Evolutionary conservation across 2,797 vertebrate genomes (phyloP).

Genomic region (Craterocephalus amniculus): DNA sequence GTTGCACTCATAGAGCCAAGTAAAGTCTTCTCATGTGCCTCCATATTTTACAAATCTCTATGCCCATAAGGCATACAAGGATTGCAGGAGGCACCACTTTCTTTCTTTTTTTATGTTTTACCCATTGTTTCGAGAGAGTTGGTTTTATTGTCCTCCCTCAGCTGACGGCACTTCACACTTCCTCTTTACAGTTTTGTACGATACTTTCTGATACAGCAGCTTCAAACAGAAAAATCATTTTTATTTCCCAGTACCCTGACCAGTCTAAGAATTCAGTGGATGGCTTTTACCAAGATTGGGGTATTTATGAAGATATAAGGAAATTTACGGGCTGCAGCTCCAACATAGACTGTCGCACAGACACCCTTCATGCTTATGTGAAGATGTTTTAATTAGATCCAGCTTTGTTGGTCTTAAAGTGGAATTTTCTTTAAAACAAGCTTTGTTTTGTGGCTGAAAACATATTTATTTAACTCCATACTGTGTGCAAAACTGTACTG

Average conservation of each 20-base stretch:
- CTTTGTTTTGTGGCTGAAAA: not conserved
- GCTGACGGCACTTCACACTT: constrained; percentile 7
- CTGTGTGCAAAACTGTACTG: not conserved
- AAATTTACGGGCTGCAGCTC: not conserved
- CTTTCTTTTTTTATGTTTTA: no score
- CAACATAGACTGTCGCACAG: not conserved
- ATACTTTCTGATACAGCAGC: not conserved
- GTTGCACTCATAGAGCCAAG: no score
- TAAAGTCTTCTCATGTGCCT: no score
- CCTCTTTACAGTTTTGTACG: constrained; percentile 1
- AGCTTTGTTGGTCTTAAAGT: not conserved
- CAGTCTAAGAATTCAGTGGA: not conserved
- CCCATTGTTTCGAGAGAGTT: not conserved
- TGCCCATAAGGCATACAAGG: no score
- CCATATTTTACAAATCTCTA: no score
- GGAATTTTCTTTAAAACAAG: not conserved
- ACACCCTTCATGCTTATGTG: not conserved
- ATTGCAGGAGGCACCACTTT: no score
- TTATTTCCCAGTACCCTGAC: not conserved
- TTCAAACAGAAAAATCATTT: not conserved
- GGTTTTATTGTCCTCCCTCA: not conserved
- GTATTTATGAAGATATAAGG: not conserved
- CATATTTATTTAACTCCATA: not conserved
- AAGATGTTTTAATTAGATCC: not conserved
- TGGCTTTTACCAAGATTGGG: not conserved